Evolutionary conservation across 2,113 vertebrate genomes (phyloP).

Genomic region (Phylloscopus trochilus): DNA sequence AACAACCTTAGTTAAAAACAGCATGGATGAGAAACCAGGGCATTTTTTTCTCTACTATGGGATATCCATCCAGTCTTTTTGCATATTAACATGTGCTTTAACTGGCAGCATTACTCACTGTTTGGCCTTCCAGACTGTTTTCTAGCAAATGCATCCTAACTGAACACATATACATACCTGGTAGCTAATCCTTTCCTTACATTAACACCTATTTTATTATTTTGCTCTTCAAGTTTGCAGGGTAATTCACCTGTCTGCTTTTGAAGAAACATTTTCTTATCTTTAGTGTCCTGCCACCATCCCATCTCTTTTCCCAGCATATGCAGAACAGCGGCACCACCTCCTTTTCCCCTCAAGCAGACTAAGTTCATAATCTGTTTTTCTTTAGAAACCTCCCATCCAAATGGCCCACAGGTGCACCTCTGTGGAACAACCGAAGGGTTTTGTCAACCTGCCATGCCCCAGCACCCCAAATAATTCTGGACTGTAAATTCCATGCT

Average conservation of each 20-base stretch:
- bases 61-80: not conserved
- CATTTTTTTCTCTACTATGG: not conserved
- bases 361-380: not conserved
- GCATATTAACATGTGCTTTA: not conserved
- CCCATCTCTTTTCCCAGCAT: not conserved
- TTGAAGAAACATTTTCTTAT: not conserved
- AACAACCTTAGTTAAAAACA: not conserved
- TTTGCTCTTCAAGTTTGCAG: not conserved
- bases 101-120: not conserved
- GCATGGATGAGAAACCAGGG: not conserved
- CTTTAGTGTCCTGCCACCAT: not conserved
- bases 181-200: not conserved
- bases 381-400: not conserved
- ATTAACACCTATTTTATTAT: not conserved
- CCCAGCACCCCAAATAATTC: not conserved
- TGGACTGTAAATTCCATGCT: not conserved
- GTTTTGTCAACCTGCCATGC: not conserved
- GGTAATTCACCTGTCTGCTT: not conserved
- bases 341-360: not conserved
- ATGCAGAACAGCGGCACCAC: not conserved
- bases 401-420: not conserved
- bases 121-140: not conserved
- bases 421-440: not conserved
- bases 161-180: rapidly evolving
- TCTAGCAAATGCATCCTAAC: not conserved